A percentile compares a stretch with the other conserved stretches of the same genome.
Conservation (phyloP, 2,888 invertebrate genomes). For the Cerastis leucographa region DNA sequence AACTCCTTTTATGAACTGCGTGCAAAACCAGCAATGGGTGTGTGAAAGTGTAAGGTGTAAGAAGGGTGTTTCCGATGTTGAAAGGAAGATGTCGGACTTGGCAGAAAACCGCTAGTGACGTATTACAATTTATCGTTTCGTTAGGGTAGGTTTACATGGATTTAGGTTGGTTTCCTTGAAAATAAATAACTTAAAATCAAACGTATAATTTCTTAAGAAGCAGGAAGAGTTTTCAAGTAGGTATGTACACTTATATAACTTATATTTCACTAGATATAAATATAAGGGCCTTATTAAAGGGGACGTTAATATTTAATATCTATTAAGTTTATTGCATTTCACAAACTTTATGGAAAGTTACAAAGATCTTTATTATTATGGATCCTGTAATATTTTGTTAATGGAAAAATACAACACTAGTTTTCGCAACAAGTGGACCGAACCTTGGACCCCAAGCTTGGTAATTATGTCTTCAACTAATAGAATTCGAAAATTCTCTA, state of each 20-base stretch:
- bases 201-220: neutral
- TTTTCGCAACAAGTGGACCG: neutral
- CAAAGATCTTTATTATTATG: neutral
- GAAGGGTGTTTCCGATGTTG: neutral
- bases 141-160: constrained; percentile 35
- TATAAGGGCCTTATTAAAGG: neutral
- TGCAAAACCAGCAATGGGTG: constrained; percentile 18
- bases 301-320: neutral
- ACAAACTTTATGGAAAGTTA: neutral
- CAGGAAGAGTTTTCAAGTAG: neutral
- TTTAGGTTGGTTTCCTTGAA: neutral
- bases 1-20: neutral
- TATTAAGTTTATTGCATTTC: neutral
- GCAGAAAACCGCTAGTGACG: constrained; percentile 56
- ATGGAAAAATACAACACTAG: neutral
- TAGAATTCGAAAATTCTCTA: neutral
- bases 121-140: constrained; percentile 52
- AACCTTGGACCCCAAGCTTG: neutral
- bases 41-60: neutral
- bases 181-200: neutral
- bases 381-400: neutral
- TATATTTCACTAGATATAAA: neutral
- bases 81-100: constrained; percentile 42
- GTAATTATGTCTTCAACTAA: too few relatives aligned
- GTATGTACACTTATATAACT: neutral